These are phyloP conservation scores for Trachymyrmex cornetzi DNA, from an alignment of 1,140 invertebrate species.

Conservation along the genomic window DNA sequence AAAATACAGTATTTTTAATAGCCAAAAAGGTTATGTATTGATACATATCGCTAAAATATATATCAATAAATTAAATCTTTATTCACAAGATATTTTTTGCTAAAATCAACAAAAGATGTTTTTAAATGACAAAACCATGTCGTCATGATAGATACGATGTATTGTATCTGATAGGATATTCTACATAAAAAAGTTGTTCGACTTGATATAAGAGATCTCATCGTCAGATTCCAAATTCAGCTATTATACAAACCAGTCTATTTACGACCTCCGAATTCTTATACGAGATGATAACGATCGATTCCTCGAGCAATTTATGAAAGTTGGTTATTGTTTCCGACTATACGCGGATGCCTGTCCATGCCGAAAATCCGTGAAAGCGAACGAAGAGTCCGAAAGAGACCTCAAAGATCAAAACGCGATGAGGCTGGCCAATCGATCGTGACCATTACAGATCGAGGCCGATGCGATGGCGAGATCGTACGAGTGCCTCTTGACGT, in stretches of 20 bases:
- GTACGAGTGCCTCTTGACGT: constrained; percentile 67
- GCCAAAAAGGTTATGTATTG: too few species aligned
- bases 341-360: not conserved
- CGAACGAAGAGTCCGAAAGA: constrained; percentile 13
- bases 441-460: constrained; percentile 68
- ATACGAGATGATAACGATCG: not conserved
- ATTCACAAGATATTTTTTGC: too few species aligned
- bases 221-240: not conserved
- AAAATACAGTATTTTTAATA: too few species aligned
- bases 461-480: constrained; percentile 39
- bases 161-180: not conserved
- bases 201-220: not conserved
- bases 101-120: too few species aligned
- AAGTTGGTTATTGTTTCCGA: not conserved
- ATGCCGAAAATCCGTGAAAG: constrained; percentile 50
- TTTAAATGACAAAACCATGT: too few species aligned
- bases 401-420: constrained; percentile 53
- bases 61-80: too few species aligned
- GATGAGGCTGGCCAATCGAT: constrained; percentile 64
- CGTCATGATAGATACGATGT: not conserved
- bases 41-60: too few species aligned
- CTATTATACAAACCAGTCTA: not conserved
- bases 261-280: constrained; percentile 23
- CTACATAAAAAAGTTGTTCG: not conserved
- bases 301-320: constrained; percentile 13